Base-by-base conservation (phyloP, 2,797 vertebrate genomes). In the Ficedula albicollis region DNA sequence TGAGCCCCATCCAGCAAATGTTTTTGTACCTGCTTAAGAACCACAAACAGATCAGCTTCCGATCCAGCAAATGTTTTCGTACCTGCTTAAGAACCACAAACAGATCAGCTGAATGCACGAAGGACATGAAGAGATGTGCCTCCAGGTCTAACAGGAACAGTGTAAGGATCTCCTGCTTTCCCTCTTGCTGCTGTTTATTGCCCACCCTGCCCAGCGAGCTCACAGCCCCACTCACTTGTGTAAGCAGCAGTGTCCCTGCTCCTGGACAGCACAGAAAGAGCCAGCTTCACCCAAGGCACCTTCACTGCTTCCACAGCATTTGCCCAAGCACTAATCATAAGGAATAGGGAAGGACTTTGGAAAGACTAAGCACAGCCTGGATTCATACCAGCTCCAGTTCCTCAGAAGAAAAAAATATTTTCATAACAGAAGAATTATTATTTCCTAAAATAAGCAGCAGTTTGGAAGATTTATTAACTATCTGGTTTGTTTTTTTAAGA, bases 21-120 rank as follows among this genome's bases (percentile, higher is more conserved):
- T 43, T 87, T 93, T 82, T 64, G 44, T 91, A 93, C 64, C 52
- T 92, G 48, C 46, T 82, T 54, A 68, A 78, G 64, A 72, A 19
- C 26, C 39, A 56, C 70, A 51, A n/a, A n/a, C n/a, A n/a, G n/a
- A n/a, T n/a, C n/a, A n/a, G n/a, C n/a, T n/a, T n/a, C n/a, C n/a
- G n/a, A 64, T 82, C 63, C 67, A 82, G 56, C 49, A 83, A 77
- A 84, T 76, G 85, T 43, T 87, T 93, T 82, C 64, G 44, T 91
- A 93, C 64, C 52, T 92, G 48, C 46, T 82, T 54, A 68, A 78
- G 64, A 72, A 19, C 26, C 39, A 56, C 70, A 51, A n/a, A n/a
- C 20, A 44, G 19, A 48, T 32, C n/a, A 41, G 10, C 1, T 51
- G 48, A 77, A 72, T 23, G n/a, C 18, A 41, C 20, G 29, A 34